Evolutionary conservation across 2,113 vertebrate genomes (phyloP).

Genomic region (Centropristis striata): DNA sequence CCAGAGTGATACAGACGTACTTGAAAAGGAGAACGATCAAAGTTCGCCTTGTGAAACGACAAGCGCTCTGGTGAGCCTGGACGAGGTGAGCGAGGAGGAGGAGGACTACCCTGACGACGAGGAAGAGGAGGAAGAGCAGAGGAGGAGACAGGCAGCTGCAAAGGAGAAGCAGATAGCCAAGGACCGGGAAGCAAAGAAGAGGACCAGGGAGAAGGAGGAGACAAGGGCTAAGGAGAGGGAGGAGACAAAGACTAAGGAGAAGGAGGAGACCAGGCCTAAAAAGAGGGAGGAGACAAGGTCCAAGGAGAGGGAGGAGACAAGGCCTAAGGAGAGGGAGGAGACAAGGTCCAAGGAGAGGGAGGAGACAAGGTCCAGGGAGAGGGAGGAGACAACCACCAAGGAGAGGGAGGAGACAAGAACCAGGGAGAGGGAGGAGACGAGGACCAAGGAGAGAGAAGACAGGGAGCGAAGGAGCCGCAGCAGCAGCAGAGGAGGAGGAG

Average conservation of each 20-base stretch:
- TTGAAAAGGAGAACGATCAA: background rate
- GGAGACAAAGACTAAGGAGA: too few relatives aligned
- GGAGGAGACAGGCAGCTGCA: too few relatives aligned
- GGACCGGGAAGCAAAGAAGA: background rate
- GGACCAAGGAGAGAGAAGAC: background rate
- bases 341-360: too few relatives aligned
- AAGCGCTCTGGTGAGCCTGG: slow-evolving; percentile 85
- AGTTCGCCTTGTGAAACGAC: accelerated
- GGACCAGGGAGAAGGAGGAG: slow-evolving; percentile 90
- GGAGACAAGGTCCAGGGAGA: too few relatives aligned
- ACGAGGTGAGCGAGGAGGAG: slow-evolving; percentile 92
- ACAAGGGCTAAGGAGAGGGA: slow-evolving; percentile 89
- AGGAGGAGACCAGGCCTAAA: slow-evolving; percentile 89
- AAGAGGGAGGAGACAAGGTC: too few relatives aligned
- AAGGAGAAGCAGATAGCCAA: background rate
- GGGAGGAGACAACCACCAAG: too few relatives aligned
- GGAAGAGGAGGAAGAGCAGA: too few relatives aligned
- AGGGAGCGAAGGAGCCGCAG: background rate
- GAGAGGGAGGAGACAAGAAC: background rate
- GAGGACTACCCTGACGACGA: too few relatives aligned
- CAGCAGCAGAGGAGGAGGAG: background rate
- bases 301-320: too few relatives aligned
- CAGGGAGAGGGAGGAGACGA: background rate
- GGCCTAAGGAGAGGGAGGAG: too few relatives aligned
- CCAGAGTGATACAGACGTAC: accelerated